Base-by-base conservation (phyloP, 1,140 invertebrate species). In the Listronotus bonariensis region DNA sequence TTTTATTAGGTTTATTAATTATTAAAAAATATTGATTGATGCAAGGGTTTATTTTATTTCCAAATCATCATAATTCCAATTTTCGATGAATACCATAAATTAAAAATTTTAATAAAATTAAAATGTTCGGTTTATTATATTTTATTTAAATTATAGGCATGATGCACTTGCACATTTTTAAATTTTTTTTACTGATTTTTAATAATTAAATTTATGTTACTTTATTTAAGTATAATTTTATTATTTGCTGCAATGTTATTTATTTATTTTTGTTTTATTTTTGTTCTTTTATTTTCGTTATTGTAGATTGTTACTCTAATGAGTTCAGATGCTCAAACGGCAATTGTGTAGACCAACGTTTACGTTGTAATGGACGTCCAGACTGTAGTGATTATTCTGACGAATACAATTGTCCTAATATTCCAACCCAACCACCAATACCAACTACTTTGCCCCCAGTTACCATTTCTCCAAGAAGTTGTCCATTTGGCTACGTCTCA, bases 381-480 rank as follows among this genome's bases (percentile, higher is more conserved):
- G 85, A 92, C 59, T 95, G 92, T 74, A 73, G 74, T 1, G 92
- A 95, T 75, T 82, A 82, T 20, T 89, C 89, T 46, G 93, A 95
- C 79, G 92, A 95, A 80, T 75, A 80, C 10, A 74, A 79, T 65
- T 82, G 82, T 67, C 56, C 64, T 32, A 26, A 26, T 26, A 68
- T 65, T 45, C 42, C 69, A 51, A 53, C 68, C 26, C 59, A 74
- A 9, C 26, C 34, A 7, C 34, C 52, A 32, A 55, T 41, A 26
- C 34, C 34, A 10, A 1, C 11, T 52, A 61, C 69, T 62, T 58
- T 57, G 53, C 60, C 70, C 59, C 63, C 63, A 57, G 41, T 40
- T 36, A 41, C 60, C 45, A 65, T 73, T 65, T 63, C 59, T 17
- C 59, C 68, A 68, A 74, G 64, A 32, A 72, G 71, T 17, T 87